Conservation (phyloP, 2,888 invertebrate species). For the Machimus atricapillus region DNA sequence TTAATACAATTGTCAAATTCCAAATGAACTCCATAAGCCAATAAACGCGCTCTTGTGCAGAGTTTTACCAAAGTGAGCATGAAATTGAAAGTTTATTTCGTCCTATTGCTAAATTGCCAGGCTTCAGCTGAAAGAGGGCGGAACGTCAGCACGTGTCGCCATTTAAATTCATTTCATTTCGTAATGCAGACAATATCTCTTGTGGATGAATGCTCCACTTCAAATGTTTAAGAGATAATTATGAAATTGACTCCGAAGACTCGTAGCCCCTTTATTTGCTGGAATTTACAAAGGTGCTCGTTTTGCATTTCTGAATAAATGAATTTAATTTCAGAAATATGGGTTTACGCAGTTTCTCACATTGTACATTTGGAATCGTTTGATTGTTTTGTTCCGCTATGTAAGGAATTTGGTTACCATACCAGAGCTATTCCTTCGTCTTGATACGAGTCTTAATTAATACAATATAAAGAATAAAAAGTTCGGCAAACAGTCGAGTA, state of each 20-base stretch:
- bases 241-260: neutral
- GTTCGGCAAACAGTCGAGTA: neutral
- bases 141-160: neutral
- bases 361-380: neutral
- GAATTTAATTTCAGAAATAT: neutral
- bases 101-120: neutral
- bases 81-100: neutral
- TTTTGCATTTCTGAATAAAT: neutral
- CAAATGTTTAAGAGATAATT: neutral
- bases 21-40: neutral
- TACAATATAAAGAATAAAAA: neutral
- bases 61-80: neutral
- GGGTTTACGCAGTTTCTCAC: neutral
- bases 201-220: neutral
- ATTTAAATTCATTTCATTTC: neutral
- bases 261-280: neutral
- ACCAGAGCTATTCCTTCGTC: neutral
- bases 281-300: neutral
- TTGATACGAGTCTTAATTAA: neutral
- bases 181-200: neutral
- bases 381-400: neutral
- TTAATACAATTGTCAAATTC: neutral
- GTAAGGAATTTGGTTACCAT: neutral
- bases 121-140: neutral
- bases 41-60: neutral